Base-by-base conservation (phyloP, 2,888 invertebrate species). In the Megalurothrips usitatus region DNA sequence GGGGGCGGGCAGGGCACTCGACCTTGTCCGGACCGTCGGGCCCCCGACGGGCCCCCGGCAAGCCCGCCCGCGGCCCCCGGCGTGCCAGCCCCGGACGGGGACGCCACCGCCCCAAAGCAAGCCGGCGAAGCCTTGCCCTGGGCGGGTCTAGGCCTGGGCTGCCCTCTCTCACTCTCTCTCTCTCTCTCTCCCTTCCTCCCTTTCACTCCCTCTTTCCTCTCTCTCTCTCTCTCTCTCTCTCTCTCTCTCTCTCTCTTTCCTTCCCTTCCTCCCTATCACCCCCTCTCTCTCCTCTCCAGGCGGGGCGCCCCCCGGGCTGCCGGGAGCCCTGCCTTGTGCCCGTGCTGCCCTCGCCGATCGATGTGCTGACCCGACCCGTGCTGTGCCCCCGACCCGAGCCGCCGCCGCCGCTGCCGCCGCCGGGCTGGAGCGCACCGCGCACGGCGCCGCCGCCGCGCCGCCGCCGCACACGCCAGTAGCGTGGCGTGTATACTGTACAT, bases 331-430 rank as follows among this genome's bases (percentile, higher is more conserved):
- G 34, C 34, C 34, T 43, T 43, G 58, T 58, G 58, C 58, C 58
- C 58, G 19, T 19, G 58, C 58, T 19, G 58, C 58, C 34, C 34
- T 43, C 2, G 3, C 58, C 68, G 68, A 75, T 75, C 68, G 68
- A 75, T 75, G 6, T 23, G 68, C 68, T 75, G 68, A 75, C 68
- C 68, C 68, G 68, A 26, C 68, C 68, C 68, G 68, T 75, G 68
- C 68, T 10, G 58, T 19, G 58, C 58, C 58, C 58, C 58, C 52
- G 52, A 52, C 14, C 52, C 52, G 14, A 17, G 58, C 58, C 58
- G 19, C 19, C 14, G 58, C 58, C 58, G 58, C 58, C 58, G 14
- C 14, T 6, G 34, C 58, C 58, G 58, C 68, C 68, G 68, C 68
- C 68, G 23, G 19, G 34, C 34, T 23, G 23, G 19, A 23, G n/a